Base-by-base conservation (phyloP, 2,797 vertebrate species). In the Sus cebifrons region DNA sequence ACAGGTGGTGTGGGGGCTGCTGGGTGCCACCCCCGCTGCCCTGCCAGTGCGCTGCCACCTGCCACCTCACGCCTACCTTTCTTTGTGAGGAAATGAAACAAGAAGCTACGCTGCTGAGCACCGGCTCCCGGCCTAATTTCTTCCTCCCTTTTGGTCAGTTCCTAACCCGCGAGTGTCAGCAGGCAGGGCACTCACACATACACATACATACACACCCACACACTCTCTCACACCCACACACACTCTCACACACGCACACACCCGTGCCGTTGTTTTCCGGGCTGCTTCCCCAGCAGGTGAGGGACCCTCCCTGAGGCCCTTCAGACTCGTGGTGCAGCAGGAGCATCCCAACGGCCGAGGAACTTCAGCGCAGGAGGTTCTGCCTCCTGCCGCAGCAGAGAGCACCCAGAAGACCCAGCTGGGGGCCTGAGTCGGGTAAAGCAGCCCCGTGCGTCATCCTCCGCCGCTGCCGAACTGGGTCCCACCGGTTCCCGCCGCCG, bases 11-110 rank as follows among this genome's bases (percentile, higher is more conserved):
- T 29, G n/a, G 84, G 60, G 23, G 73, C 25, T 44, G 79, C 89
- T 6, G 3, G 92, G 73, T 62, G 95, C 74, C 90, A 89, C 62
- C 82, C 93, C 93, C 68, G 36, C 65, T 54, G 83, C 81, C 86
- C 79, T 93, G 89, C 91, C 96, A 97, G 95, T 91, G 82, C 56
- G 87, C 71, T 0, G 2, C 65, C 52, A 0, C 87, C 95, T 70
- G 68, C 88, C 96, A 83, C 70, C 81, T 64, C 89, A 70, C 60
- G 60, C 94, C 97, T 74, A 52, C 82, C 79, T 96, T 95, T 92
- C 97, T 97, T 96, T 96, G 86, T 92, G 94, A 91, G 95, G 90
- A 97, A 97, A 95, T 90, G 96, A 95, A 96, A 90, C 40, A 27
- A 44, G 70, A 36, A 25, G 27, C 73, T 54, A 6, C 2, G 14